Percentiles rank a stretch among this genome's conserved stretches.
phyloP scores from a whole-genome alignment of 2,888 invertebrate species.

The Parnassius glacialis region DNA sequence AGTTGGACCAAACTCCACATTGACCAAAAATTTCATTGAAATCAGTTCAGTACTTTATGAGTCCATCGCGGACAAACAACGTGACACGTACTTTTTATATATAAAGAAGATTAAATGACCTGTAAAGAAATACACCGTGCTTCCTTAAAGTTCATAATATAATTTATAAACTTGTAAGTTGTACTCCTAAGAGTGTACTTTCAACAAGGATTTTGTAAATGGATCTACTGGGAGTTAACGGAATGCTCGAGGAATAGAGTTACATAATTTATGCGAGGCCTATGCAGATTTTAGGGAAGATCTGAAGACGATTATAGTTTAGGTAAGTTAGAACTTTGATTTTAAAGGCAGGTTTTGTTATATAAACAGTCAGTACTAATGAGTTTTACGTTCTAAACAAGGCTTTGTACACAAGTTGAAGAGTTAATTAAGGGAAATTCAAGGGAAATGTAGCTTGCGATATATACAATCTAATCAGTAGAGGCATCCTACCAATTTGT shows the following conservation, averaged over 20 bases:
- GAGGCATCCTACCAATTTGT: no score
- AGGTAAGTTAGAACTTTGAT: not conserved
- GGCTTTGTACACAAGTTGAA: no score
- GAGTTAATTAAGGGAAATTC: no score
- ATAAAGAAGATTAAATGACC: no score
- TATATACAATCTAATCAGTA: no score
- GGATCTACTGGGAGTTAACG: constrained; percentile 20
- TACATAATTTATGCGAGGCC: constrained; percentile 20
- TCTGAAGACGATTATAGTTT: constrained; percentile 1
- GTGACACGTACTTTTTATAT: no score
- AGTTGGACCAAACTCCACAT: no score
- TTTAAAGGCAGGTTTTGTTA: not conserved
- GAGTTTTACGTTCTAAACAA: not conserved
- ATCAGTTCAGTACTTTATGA: no score
- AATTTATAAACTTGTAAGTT: constrained; percentile 3
- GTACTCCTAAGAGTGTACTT: constrained; percentile 20
- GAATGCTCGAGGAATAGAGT: constrained; percentile 17
- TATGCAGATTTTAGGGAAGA: constrained; percentile 12
- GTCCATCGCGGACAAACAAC: no score
- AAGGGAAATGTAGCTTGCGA: no score
- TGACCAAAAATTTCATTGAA: no score
- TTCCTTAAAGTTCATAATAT: not conserved
- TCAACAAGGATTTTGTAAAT: constrained; percentile 13
- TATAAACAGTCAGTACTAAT: not conserved
- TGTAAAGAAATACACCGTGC: no score